Conservation (phyloP, 1,140 invertebrate genomes). For the Hydropsyche tenuis region DNA sequence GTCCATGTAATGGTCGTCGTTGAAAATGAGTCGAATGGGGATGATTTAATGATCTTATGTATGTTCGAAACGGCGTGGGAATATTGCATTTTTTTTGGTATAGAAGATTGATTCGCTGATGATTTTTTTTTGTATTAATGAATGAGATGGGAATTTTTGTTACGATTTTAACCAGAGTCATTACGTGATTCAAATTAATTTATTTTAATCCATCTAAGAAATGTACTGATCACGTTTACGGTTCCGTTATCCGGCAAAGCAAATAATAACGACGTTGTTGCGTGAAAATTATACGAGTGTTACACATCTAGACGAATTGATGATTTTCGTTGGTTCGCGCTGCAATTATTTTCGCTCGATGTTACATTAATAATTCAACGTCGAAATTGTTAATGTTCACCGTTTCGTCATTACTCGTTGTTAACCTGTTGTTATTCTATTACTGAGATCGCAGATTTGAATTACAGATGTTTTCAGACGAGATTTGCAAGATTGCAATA, state of each 20-base stretch:
- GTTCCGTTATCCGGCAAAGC: neutral
- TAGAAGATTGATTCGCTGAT: too few species aligned
- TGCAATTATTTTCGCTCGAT: conserved; percentile 7
- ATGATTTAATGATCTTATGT: neutral
- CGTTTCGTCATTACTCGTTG: too few species aligned
- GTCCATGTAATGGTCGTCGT: too few species aligned
- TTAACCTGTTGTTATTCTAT: too few species aligned
- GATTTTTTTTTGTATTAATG: too few species aligned
- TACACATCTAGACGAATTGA: conserved; percentile 9
- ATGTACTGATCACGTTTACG: neutral
- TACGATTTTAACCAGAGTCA: too few species aligned
- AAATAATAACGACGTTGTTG: conserved; percentile 17
- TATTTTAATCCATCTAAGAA: neutral
- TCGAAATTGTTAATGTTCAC: neutral
- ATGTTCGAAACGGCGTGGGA: neutral
- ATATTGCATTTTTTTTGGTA: neutral
- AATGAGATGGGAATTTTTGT: too few species aligned
- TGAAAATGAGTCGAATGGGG: too few species aligned
- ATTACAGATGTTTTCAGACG: too few species aligned
- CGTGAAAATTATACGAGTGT: conserved; percentile 8
- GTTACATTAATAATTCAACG: conserved; percentile 16
- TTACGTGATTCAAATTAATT: too few species aligned
- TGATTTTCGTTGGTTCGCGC: neutral
- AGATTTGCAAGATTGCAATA: too few species aligned
- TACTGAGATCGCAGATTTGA: too few species aligned